Evolutionary conservation across 1,140 invertebrate genomes (phyloP), one percentile per base, ranked within the genome.

Genomic region (Oryzaephilus surinamensis): DNA sequence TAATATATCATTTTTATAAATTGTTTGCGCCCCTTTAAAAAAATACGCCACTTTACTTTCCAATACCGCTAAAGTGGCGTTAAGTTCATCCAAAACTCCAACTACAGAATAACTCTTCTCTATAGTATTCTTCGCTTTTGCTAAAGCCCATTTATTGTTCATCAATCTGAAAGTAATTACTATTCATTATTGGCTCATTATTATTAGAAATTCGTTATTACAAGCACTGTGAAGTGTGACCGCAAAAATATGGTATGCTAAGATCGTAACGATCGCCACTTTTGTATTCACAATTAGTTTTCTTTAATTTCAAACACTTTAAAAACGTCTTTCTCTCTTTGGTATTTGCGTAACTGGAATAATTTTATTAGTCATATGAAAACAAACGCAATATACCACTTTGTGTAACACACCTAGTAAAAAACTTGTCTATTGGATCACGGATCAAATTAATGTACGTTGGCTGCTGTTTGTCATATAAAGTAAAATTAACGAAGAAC

Each of bases 361-460:
- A 38, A 38, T 33, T 17, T 19, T 21, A 32, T 28, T 36, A 32
- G 10, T 4, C 11, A n/a, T 6, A n/a, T 24, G 11, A 24, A n/a
- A 24, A 24, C 4, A 24, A 24, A 6, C 11, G 3, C 8, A 11
- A 4, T 6, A 3, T 6, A 24, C 23, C 11, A 24, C 8, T 8
- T 4, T 6, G 3, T 4, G 8, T 8, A 12, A 13, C 38, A 27
- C 54, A 63, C 62, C 59, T 62, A 6, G 58, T 51, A 30, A 54
- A 33, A 8, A 62, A 32, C 48, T 55, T 60, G 48, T 71, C 66
- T 6, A 74, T 57, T 5, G 79, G 79, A 54, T 81, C 70, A 48
- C 78, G 62, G 4, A 82, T 67, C 26, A 83, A 47, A 43, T 77
- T 79, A 31, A 81, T 70, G 54, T 73, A 80, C 18, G 71, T 70